These are phyloP conservation scores for Sepioteuthis lessoniana DNA, from an alignment of 2,888 invertebrate genomes.

Conservation along the genomic window DNA sequence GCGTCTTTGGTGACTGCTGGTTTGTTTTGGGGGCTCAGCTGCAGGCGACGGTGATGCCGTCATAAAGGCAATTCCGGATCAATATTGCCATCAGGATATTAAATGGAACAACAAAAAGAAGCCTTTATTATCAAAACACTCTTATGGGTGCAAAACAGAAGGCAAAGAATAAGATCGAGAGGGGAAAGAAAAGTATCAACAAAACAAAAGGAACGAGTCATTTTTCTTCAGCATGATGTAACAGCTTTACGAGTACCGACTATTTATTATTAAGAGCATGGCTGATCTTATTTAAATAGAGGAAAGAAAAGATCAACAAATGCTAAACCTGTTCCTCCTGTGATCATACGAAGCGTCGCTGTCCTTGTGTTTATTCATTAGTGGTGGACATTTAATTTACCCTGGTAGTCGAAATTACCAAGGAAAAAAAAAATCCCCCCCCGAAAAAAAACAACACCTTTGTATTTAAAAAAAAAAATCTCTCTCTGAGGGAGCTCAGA, in stretches of 20 bases:
- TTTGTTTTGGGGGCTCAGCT: not conserved
- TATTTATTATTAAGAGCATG: not conserved
- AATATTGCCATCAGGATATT: not conserved
- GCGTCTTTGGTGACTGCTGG: not conserved
- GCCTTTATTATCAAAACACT: not conserved
- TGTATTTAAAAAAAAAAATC: too few relatives aligned
- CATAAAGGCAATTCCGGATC: not conserved
- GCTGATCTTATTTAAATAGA: not conserved
- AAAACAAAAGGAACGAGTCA: not conserved
- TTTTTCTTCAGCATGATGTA: not conserved
- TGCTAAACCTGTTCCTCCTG: too few relatives aligned
- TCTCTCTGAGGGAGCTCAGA: too few relatives aligned
- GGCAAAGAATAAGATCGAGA: not conserved
- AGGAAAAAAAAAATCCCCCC: too few relatives aligned
- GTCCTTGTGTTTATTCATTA: too few relatives aligned
- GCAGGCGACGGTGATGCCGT: not conserved
- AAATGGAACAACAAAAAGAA: not conserved
- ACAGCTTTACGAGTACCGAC: not conserved
- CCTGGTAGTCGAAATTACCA: too few relatives aligned
- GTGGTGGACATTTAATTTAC: too few relatives aligned
- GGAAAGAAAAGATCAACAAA: too few relatives aligned
- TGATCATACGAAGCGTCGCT: too few relatives aligned
- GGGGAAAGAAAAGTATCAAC: not conserved
- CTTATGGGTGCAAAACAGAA: not conserved
- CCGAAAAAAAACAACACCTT: too few relatives aligned